phyloP scores from a whole-genome alignment of 2,888 invertebrate species.

The Seira musarum region DNA sequence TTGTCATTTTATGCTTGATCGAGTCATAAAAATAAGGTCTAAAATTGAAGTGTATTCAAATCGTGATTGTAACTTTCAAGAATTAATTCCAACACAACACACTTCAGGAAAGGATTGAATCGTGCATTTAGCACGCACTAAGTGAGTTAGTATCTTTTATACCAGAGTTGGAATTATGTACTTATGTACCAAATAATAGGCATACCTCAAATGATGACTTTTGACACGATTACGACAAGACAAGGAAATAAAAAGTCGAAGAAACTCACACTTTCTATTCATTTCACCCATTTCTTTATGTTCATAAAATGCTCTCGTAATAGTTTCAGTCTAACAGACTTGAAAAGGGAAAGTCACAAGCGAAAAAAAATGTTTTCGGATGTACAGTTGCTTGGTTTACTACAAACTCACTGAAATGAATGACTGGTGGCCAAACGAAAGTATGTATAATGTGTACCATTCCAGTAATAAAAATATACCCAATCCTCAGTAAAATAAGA shows the following conservation, averaged over 20 bases:
- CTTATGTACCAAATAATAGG: not conserved
- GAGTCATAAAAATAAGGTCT: slow-evolving; percentile 70
- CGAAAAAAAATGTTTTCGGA: slow-evolving; percentile 29
- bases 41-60: slow-evolving; percentile 65
- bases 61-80: not conserved
- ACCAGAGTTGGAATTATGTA: not conserved
- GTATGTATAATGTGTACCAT: slow-evolving; percentile 2
- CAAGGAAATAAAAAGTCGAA: slow-evolving; percentile 31
- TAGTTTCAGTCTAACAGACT: slow-evolving; percentile 52
- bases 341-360: slow-evolving; percentile 48
- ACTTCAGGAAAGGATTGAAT: no score
- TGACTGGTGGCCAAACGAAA: slow-evolving; percentile 47
- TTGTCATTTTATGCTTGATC: slow-evolving; percentile 70
- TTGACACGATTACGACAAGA: slow-evolving; percentile 13
- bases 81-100: not conserved
- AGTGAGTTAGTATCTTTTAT: no score
- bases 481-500: no score
- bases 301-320: slow-evolving; percentile 53
- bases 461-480: no score
- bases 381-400: slow-evolving; percentile 23
- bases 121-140: no score
- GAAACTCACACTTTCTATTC: not conserved
- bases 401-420: slow-evolving; percentile 40
- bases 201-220: not conserved
- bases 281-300: slow-evolving; percentile 29